These are phyloP conservation scores for Halocaridina rubra DNA, from an alignment of 2,888 invertebrate genomes.

Conservation along the genomic window DNA sequence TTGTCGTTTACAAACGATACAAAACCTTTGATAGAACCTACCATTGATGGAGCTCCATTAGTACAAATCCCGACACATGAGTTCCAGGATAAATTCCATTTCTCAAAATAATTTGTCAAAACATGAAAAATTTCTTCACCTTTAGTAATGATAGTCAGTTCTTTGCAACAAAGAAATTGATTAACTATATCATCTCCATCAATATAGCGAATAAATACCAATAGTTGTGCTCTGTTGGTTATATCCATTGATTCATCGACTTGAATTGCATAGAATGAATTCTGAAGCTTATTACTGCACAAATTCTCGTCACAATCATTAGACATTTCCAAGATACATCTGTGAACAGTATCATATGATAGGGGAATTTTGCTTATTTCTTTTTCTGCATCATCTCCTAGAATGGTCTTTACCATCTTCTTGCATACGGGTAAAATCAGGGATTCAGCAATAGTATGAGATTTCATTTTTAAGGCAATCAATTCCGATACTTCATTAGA, in stretches of 20 bases:
- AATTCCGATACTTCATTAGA: too few species aligned
- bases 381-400: too few species aligned
- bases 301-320: not conserved
- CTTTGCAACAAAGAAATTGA: conserved; percentile 25
- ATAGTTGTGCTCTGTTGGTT: not conserved
- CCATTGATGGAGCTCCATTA: not conserved
- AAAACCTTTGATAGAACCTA: not conserved
- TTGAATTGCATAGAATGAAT: conserved; percentile 7
- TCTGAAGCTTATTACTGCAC: not conserved
- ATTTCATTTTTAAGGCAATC: too few species aligned
- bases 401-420: too few species aligned
- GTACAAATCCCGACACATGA: not conserved
- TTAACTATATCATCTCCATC: not conserved
- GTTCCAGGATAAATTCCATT: not conserved
- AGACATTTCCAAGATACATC: not conserved
- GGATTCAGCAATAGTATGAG: too few species aligned
- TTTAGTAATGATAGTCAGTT: conserved; percentile 6
- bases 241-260: conserved; percentile 11
- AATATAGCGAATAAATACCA: conserved; percentile 25
- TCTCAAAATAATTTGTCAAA: conserved; percentile 3
- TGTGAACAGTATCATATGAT: not conserved
- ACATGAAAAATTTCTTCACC: conserved; percentile 17
- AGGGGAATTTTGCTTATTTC: too few species aligned
- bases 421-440: too few species aligned
- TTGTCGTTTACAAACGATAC: not conserved